phyloP scores from a whole-genome alignment of 2,797 vertebrate species.

The Bufotes viridis region DNA sequence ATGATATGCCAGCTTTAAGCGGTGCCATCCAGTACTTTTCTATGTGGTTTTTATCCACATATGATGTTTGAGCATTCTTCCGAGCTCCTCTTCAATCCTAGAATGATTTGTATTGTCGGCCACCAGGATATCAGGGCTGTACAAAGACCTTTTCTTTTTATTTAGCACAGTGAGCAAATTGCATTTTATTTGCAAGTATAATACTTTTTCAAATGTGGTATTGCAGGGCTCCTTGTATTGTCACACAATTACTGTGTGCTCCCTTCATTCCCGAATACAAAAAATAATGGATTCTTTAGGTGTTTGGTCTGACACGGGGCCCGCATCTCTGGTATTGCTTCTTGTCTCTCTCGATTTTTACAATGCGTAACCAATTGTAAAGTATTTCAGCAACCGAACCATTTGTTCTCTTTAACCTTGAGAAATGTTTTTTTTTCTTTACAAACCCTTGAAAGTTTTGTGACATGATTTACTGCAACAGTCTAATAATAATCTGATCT shows the following conservation, averaged over 20 bases:
- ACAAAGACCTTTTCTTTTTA: neutral
- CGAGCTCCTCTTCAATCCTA: neutral
- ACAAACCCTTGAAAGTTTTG: constrained; percentile 16
- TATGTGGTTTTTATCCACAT: neutral
- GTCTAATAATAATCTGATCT: neutral
- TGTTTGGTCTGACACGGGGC: constrained; percentile 21
- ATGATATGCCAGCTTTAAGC: no score
- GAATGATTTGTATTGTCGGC: neutral
- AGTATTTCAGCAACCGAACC: constrained; percentile 12
- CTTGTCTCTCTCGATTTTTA: constrained; percentile 52
- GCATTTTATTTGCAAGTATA: constrained; percentile 1
- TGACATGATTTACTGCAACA: constrained; percentile 16
- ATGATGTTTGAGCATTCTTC: neutral
- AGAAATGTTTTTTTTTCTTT: constrained; percentile 29
- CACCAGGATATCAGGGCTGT: neutral
- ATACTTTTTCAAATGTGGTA: neutral
- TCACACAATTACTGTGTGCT: neutral
- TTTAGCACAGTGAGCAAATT: neutral
- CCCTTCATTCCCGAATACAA: neutral
- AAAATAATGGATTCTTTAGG: constrained; percentile 32
- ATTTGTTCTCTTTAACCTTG: constrained; percentile 31
- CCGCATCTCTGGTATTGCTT: constrained; percentile 29
- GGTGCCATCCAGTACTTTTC: no score
- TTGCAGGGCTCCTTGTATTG: neutral
- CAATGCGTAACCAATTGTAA: constrained; percentile 24